A percentile compares a stretch with the other conserved stretches of the same genome.
These are phyloP conservation scores for Betta splendens DNA, from an alignment of 2,797 vertebrate genomes.

Conservation along the genomic window DNA sequence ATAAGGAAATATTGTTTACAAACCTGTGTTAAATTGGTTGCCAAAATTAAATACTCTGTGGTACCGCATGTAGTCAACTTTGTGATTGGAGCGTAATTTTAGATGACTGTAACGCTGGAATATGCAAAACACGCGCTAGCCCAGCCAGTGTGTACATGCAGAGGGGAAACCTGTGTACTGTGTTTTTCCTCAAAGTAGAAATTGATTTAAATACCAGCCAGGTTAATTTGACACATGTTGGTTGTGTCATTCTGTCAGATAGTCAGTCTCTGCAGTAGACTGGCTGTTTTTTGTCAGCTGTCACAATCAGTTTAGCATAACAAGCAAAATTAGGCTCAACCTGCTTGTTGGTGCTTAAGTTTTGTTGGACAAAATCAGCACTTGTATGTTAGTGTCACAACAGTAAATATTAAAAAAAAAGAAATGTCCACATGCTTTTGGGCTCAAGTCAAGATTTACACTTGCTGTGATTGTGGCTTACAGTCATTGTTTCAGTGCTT, in stretches of 20 bases:
- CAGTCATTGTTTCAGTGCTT: constrained; percentile 21
- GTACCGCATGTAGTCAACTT: constrained; percentile 78
- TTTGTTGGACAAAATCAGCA: constrained; percentile 45
- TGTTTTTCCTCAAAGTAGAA: constrained; percentile 3
- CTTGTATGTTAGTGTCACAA: constrained; percentile 33
- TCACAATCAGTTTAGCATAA: constrained; percentile 32
- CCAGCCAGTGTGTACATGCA: neutral
- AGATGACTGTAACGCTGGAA: constrained; percentile 20
- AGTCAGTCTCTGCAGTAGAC: constrained; percentile 73
- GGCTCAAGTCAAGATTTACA: constrained; percentile 3
- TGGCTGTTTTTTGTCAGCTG: constrained; percentile 40
- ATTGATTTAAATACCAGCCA: constrained; percentile 12
- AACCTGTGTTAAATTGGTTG: constrained; percentile 86
- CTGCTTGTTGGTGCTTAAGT: constrained; percentile 13
- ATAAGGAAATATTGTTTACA: constrained; percentile 91
- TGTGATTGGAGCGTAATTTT: constrained; percentile 68
- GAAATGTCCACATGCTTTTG: constrained; percentile 13
- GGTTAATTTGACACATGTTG: constrained; percentile 22
- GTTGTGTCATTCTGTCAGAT: constrained; percentile 35
- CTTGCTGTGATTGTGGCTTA: neutral
- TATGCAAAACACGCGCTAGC: neutral
- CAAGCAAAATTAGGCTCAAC: constrained; percentile 8
- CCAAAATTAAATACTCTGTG: constrained; percentile 80
- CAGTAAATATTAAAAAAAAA: constrained; percentile 6
- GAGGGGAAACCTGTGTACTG: neutral